phyloP scores from a whole-genome alignment of 2,113 vertebrate species.

The Podarcis cretensis region DNA sequence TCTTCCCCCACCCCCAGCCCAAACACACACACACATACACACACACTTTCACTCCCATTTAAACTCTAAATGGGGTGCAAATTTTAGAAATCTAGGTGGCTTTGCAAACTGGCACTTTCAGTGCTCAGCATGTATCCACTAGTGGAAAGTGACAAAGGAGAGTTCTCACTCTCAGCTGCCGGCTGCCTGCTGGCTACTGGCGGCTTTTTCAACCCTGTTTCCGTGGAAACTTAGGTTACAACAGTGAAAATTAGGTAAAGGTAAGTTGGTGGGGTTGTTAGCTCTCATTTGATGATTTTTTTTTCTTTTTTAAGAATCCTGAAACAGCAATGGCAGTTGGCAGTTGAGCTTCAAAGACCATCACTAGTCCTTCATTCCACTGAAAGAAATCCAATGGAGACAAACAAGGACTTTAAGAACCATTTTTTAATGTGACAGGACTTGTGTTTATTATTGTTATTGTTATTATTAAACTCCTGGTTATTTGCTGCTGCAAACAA shows the following conservation, averaged over 20 bases:
- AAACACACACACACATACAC: constrained; percentile 1
- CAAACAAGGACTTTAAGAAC: constrained; percentile 39
- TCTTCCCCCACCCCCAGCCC: neutral
- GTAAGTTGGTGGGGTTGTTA: constrained; percentile 73
- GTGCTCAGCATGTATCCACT: constrained; percentile 68
- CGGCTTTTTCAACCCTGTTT: constrained; percentile 72
- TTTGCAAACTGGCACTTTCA: constrained; percentile 69
- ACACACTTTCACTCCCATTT: constrained; percentile 35
- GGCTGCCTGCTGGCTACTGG: constrained; percentile 75
- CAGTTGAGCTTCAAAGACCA: constrained; percentile 66
- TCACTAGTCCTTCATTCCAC: constrained; percentile 65
- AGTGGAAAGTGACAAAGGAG: constrained; percentile 75
- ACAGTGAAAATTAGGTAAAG: constrained; percentile 77
- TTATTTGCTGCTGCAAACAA: constrained; percentile 47
- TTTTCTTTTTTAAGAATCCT: constrained; percentile 38
- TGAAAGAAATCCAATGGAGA: constrained; percentile 67
- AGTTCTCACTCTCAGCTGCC: constrained; percentile 75
- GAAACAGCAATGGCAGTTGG: constrained; percentile 58
- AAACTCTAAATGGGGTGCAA: constrained; percentile 59
- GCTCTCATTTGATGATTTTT: constrained; percentile 57
- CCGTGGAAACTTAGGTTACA: constrained; percentile 76
- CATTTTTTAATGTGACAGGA: neutral
- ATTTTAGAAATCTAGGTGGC: constrained; percentile 68
- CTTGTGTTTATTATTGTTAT: constrained; percentile 15
- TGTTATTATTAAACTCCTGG: constrained; percentile 12